phyloP scores from a whole-genome alignment of 2,797 vertebrate genomes.

The Cirrhinus mrigala region DNA sequence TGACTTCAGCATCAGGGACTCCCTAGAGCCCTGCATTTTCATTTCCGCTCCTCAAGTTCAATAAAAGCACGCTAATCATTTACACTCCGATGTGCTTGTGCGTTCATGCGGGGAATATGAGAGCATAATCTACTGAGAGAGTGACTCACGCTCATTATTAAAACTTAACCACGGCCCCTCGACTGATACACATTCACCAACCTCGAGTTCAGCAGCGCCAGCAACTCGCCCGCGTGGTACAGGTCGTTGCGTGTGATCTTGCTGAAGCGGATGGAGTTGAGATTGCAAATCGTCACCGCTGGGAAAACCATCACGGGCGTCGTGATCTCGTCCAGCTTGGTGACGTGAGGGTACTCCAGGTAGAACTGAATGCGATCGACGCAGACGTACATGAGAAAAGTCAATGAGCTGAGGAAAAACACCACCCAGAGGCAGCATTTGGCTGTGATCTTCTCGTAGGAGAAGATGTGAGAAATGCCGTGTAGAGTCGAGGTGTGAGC shows the following conservation, averaged over 20 bases:
- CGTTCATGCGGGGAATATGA: conserved; percentile 15
- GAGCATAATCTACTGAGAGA: conserved; percentile 25
- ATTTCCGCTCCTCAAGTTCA: conserved; percentile 26
- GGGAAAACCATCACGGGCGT: conserved; percentile 91
- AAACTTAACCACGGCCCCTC: conserved; percentile 13
- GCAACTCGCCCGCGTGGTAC: conserved; percentile 96
- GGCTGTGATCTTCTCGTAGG: conserved; percentile 89
- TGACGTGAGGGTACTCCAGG: conserved; percentile 95
- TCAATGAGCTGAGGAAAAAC: conserved; percentile 91
- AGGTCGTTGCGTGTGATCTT: conserved; percentile 95
- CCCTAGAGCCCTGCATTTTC: conserved; percentile 19
- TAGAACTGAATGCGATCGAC: conserved; percentile 96
- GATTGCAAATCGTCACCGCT: conserved; percentile 96
- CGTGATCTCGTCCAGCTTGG: conserved; percentile 93
- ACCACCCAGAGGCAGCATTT: conserved; percentile 92
- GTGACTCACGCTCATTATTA: conserved; percentile 40
- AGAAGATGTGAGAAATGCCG: conserved; percentile 97
- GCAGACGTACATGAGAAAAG: conserved; percentile 90
- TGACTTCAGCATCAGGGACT: not conserved
- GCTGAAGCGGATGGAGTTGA: conserved; percentile 98
- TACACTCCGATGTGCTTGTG: conserved; percentile 13
- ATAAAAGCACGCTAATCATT: conserved; percentile 9
- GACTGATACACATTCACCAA: conserved; percentile 68
- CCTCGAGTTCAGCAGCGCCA: conserved; percentile 96
- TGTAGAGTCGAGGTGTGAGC: conserved; percentile 95